phyloP scores from a whole-genome alignment of 2,888 invertebrate species.

The Candidula unifasciata region DNA sequence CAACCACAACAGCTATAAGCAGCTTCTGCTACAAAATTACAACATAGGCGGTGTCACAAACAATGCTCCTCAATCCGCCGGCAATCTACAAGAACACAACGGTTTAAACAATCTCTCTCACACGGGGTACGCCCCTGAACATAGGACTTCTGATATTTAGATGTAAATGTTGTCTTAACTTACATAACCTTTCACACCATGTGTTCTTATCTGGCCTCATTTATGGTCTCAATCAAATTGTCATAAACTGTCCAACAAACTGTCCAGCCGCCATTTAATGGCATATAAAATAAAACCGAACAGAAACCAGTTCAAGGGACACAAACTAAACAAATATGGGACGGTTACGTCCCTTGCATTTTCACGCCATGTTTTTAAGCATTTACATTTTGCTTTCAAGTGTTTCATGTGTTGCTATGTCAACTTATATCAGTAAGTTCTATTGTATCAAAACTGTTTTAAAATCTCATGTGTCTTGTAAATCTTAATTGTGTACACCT shows the following conservation, averaged over 20 bases:
- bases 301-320: no score
- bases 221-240: background rate
- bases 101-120: conserved; percentile 64
- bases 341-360: background rate
- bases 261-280: background rate
- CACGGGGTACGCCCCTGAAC: conserved; percentile 70
- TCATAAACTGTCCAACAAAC: background rate
- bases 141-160: conserved; percentile 66
- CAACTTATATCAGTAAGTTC: background rate
- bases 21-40: background rate
- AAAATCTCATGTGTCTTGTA: background rate
- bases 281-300: no score
- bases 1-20: conserved; percentile 14
- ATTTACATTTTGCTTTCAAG: background rate
- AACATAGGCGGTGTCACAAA: conserved; percentile 37
- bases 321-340: no score
- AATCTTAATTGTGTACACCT: background rate
- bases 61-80: conserved; percentile 47
- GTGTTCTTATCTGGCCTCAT: background rate
- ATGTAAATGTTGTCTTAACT: background rate
- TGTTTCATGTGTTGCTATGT: background rate
- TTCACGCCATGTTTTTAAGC: background rate
- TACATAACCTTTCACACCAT: background rate
- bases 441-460: background rate
- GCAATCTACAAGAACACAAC: conserved; percentile 62